Base-by-base conservation (phyloP, 2,888 invertebrate species). In the Cetonia aurata region DNA sequence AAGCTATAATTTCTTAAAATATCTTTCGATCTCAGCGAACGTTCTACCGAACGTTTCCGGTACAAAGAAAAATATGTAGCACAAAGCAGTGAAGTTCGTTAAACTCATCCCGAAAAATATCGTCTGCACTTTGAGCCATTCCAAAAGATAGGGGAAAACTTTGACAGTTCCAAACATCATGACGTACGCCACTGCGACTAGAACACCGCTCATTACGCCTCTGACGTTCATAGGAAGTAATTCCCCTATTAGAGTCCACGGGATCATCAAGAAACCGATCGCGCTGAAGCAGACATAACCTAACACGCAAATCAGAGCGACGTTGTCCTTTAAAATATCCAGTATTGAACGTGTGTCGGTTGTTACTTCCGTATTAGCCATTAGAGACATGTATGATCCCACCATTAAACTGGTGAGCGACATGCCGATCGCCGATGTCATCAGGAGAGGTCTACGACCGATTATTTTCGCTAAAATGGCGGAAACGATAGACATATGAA, bases 41-140 rank as follows among this genome's bases (percentile, higher is more conserved):
- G 83, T 86, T 80, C 87, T 88, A 0, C 88, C 87, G 25, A 88
- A 80, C 1, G 89, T 89, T 82, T 89, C 89, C 0, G 89, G 89
- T 56, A 89, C 77, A 75, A 84, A 87, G 13, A 86, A 79, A 73
- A 85, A 87, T 48, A 88, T 80, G 78, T 86, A 87, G 13, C 78
- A 75, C 1, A 86, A 83, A 9, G 86, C 85, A 0, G 83, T 37
- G 4, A 87, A 74, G 71, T 87, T 88, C 6, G 85, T 81, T 8
- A 83, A 73, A 12, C 86, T 83, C 75, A 88, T 86, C 65, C 84
- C 79, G 67, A 85, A 84, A 78, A 89, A 89, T 9, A 88, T 78
- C 44, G 81, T 80, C 48, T 85, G 82, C 0, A 86, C 81, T 41
- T 84, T 83, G 9, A 87, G 76, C 1, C 76, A 72, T 55, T 85